These are phyloP conservation scores for Pteronotus mesoamericanus DNA, from an alignment of 2,797 vertebrate species.

Conservation along the genomic window DNA sequence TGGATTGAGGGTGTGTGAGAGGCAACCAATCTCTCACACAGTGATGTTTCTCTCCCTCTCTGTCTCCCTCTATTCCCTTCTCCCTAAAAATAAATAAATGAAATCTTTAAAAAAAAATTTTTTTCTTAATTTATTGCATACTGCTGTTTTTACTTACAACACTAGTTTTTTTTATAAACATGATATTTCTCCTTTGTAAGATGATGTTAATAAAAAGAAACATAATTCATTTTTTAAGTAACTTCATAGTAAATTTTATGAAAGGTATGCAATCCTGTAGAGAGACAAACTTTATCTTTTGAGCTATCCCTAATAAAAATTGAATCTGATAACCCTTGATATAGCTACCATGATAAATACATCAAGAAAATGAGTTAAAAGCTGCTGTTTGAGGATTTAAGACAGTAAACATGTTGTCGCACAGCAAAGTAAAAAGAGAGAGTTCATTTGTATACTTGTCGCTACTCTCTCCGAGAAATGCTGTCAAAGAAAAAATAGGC, in stretches of 20 bases:
- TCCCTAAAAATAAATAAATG: no score
- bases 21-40: no score
- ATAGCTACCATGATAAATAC: neutral
- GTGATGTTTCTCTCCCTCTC: no score
- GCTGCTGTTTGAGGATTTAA: neutral
- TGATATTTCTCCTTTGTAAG: neutral
- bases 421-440: neutral
- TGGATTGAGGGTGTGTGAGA: no score
- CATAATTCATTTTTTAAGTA: neutral
- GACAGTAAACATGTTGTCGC: neutral
- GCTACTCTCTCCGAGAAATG: neutral
- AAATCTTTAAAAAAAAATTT: no score
- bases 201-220: neutral
- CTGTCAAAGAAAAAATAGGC: constrained; percentile 7
- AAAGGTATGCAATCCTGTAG: neutral
- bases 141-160: neutral
- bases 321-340: neutral
- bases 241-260: neutral
- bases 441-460: constrained; percentile 8
- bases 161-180: neutral
- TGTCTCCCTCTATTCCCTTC: no score
- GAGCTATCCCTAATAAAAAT: neutral
- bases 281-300: neutral
- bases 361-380: neutral
- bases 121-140: no score